Base-by-base conservation (phyloP, 2,888 invertebrate species). In the Phortica okadai region DNA sequence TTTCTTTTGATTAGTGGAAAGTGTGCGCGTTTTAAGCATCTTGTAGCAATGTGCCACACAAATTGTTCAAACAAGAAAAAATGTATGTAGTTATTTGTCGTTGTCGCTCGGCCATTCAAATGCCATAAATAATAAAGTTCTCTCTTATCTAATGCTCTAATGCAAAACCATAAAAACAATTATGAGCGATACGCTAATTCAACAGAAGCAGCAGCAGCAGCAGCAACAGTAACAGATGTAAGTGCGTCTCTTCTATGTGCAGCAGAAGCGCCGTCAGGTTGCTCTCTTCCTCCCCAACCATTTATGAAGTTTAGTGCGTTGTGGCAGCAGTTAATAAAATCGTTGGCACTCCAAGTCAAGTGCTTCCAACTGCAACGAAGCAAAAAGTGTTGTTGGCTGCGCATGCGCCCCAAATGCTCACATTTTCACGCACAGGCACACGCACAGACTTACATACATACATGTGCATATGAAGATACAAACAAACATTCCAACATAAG, bases 261-360 rank as follows among this genome's bases (percentile, higher is more conserved):
- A 3, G 14, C 5, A 8, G 50, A 3, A 33, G 33, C 33, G 33
- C 33, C 33, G 50, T 50, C 50, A 50, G 14, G 1, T 50, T 50
- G 72, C 62, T 33, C 76, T 59, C 70, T 74, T 76, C 11, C 33
- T 16, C 6, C 11, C 54, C 54, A 54, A 6, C 54, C 11, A 2
- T n/a, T 14, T 2, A 54, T n/a, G 50, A 50, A 50, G 50, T 50
- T 50, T 50, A 50, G 14, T 50, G 50, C 50, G 50, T 50, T 42
- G 66, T 33, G 41, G 66, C 14, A 82, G 81, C 82, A 88, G 85
- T 89, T 89, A 90, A 90, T 90, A 89, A 90, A 90, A 89, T 84
- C 84, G 88, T 90, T 90, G 89, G 84, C 89, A 90, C 89, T 89
- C 85, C 87, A 88, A 89, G 84, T 90, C 89, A 90, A 90, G 89